A percentile compares a stretch with the other conserved stretches of the same genome.
phyloP scores from a whole-genome alignment of 2,888 invertebrate genomes.

The Sarcophaga rosellei region DNA sequence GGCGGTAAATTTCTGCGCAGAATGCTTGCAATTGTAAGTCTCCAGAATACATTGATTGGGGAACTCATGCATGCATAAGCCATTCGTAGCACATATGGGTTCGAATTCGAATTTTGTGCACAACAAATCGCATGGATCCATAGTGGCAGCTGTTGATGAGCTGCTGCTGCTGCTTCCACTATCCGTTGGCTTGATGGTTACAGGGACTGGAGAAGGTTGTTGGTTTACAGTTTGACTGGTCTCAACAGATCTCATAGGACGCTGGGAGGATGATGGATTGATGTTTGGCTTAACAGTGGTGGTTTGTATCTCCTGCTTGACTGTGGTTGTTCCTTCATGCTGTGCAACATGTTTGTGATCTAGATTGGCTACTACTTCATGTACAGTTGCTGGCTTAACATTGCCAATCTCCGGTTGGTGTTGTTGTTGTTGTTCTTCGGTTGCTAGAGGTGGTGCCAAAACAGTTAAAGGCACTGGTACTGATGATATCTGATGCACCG shows the following conservation, averaged over 20 bases:
- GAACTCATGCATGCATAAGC: slow-evolving; percentile 76
- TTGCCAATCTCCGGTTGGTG: not conserved
- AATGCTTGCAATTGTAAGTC: slow-evolving; percentile 76
- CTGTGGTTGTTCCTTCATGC: not conserved
- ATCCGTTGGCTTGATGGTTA: not conserved
- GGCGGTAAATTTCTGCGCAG: slow-evolving; percentile 72
- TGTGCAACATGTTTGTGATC: slow-evolving; percentile 22
- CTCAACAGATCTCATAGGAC: slow-evolving; percentile 21
- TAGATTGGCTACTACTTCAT: slow-evolving; percentile 46
- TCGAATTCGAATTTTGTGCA: slow-evolving; percentile 76
- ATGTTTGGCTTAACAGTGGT: not conserved
- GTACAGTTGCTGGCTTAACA: slow-evolving; percentile 31
- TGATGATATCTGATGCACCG: slow-evolving; percentile 66
- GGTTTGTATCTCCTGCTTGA: not conserved
- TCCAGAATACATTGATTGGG: slow-evolving; percentile 77
- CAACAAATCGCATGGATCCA: slow-evolving; percentile 72
- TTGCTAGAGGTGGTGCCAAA: not conserved
- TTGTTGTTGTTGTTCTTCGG: not conserved
- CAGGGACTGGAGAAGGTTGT: too few species aligned
- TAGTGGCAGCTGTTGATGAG: not conserved
- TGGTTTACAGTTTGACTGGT: not conserved
- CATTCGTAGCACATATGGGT: slow-evolving; percentile 76
- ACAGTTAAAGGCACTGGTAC: slow-evolving; percentile 70
- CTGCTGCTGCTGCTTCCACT: not conserved
- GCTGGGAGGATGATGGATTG: not conserved